phyloP scores from a whole-genome alignment of 2,888 invertebrate species.

The Octonoba sinensis region DNA sequence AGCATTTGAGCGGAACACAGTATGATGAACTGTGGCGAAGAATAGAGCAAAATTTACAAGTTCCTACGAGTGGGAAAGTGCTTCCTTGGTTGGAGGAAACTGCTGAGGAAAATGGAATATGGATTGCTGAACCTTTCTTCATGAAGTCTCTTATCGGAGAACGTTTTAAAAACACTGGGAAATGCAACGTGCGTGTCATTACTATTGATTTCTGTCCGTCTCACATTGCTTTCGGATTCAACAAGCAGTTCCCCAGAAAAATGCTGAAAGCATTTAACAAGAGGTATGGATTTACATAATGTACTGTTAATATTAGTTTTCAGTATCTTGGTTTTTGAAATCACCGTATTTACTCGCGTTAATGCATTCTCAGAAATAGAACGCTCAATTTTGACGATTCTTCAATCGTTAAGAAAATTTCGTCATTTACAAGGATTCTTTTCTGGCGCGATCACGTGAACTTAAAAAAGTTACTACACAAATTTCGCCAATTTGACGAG shows the following conservation, averaged over 20 bases:
- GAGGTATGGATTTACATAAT: background rate
- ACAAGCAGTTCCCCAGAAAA: background rate
- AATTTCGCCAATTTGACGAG: too few relatives aligned
- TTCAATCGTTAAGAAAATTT: too few relatives aligned
- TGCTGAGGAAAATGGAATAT: slow-evolving; percentile 15
- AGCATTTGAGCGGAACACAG: slow-evolving; percentile 24
- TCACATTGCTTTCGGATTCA: slow-evolving; percentile 35
- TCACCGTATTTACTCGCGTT: too few relatives aligned
- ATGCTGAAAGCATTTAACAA: slow-evolving; percentile 8
- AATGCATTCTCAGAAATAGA: too few relatives aligned
- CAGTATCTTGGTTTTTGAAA: too few relatives aligned
- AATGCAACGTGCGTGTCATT: slow-evolving; percentile 19
- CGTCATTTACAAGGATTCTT: too few relatives aligned
- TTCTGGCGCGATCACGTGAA: too few relatives aligned
- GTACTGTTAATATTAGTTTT: background rate
- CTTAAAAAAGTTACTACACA: too few relatives aligned
- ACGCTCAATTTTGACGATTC: too few relatives aligned
- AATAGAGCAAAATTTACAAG: slow-evolving; percentile 1
- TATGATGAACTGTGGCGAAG: slow-evolving; percentile 14
- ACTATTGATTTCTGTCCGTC: slow-evolving; percentile 20
- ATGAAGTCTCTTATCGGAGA: slow-evolving; percentile 25
- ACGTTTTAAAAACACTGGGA: slow-evolving; percentile 20
- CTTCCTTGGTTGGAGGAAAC: slow-evolving; percentile 20
- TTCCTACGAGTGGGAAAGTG: background rate
- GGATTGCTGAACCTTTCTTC: slow-evolving; percentile 14